phyloP scores from a whole-genome alignment of 2,797 vertebrate genomes.

The Gambusia yucatana region DNA sequence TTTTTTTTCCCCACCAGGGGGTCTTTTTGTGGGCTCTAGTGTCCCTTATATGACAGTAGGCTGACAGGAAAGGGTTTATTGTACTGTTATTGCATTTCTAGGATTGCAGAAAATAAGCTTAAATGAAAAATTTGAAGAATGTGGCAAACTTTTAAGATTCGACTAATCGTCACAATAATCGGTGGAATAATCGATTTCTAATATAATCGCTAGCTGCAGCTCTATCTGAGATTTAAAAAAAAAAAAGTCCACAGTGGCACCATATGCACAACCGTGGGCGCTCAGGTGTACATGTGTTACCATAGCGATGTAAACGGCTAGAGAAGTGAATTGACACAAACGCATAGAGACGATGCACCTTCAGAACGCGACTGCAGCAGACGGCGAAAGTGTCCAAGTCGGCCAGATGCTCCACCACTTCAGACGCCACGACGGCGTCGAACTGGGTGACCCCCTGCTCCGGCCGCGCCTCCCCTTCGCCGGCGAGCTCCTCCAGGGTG shows the following conservation, averaged over 20 bases:
- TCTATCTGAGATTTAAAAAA: slow-evolving; percentile 11
- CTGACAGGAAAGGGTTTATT: too few species aligned
- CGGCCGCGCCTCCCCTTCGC: slow-evolving; percentile 59
- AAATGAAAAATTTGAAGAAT: too few species aligned
- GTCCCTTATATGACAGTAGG: too few species aligned
- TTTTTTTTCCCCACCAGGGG: too few species aligned
- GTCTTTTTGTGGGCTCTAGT: too few species aligned
- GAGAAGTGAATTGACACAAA: background rate
- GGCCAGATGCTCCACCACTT: slow-evolving; percentile 94
- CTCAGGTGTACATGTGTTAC: slow-evolving; percentile 23
- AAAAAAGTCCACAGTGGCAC: slow-evolving; percentile 29
- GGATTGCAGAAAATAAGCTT: too few species aligned
- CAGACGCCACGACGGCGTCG: slow-evolving; percentile 92
- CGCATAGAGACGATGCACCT: slow-evolving; percentile 84
- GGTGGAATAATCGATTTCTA: too few species aligned
- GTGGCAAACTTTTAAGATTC: too few species aligned
- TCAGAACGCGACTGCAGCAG: slow-evolving; percentile 88
- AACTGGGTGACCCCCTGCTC: slow-evolving; percentile 77
- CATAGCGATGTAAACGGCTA: slow-evolving; percentile 22
- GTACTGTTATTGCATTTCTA: too few species aligned
- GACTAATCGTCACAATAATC: too few species aligned
- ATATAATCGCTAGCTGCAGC: background rate
- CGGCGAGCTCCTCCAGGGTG: slow-evolving; percentile 88
- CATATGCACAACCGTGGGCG: slow-evolving; percentile 4
- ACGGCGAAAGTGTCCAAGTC: slow-evolving; percentile 89